These are phyloP conservation scores for Eupithecia subumbrata DNA, from an alignment of 2,888 invertebrate species.

Conservation along the genomic window DNA sequence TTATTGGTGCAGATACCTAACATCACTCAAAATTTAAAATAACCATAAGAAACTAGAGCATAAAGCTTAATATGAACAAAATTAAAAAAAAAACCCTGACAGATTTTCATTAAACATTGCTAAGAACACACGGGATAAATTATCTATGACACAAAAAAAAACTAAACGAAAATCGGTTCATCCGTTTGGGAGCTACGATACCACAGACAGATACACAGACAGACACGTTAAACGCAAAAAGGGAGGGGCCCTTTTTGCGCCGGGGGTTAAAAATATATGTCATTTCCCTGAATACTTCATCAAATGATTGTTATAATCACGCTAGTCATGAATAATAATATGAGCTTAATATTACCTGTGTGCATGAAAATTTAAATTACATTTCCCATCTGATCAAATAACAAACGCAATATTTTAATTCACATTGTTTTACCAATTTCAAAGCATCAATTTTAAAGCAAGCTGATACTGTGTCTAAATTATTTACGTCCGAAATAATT, in stretches of 20 bases:
- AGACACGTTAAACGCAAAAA: too few species aligned
- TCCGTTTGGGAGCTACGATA: too few species aligned
- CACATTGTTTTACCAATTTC: conserved; percentile 42
- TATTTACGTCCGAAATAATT: conserved; percentile 81
- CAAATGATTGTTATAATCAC: background rate
- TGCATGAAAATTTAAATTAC: conserved; percentile 15
- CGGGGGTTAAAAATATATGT: too few species aligned
- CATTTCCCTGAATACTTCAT: background rate
- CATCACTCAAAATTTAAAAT: too few species aligned
- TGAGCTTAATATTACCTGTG: background rate
- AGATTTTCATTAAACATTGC: too few species aligned
- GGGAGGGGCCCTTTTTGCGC: too few species aligned
- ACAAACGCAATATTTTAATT: conserved; percentile 12
- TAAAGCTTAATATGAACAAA: background rate
- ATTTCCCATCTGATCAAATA: conserved; percentile 23
- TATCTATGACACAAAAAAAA: too few species aligned
- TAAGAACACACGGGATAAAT: too few species aligned
- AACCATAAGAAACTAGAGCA: background rate
- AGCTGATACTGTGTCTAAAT: conserved; percentile 68
- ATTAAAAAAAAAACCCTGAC: too few species aligned
- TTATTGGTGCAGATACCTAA: too few species aligned
- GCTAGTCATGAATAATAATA: conserved; percentile 3
- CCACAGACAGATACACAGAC: too few species aligned
- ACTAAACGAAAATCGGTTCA: too few species aligned
- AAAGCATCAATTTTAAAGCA: conserved; percentile 66